A percentile compares a stretch with the other conserved stretches of the same genome.
phyloP scores from a whole-genome alignment of 2,888 invertebrate genomes.

The Rhimphoctona megacephalus region DNA sequence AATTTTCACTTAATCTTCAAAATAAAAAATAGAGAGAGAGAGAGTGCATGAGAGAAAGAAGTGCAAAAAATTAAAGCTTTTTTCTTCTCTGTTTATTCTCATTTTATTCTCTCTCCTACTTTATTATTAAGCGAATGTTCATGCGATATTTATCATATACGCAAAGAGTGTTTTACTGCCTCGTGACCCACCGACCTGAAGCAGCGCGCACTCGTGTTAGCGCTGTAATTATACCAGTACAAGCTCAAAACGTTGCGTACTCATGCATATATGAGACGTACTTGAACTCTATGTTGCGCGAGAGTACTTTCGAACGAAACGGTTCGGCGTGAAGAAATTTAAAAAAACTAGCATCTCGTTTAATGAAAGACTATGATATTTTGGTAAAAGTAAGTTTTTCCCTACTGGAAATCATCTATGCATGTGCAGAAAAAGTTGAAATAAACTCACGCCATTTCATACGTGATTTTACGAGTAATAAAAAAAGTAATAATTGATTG shows the following conservation, averaged over 20 bases:
- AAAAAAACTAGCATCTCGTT: conserved; percentile 27
- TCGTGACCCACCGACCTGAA: conserved; percentile 65
- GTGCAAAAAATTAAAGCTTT: conserved; percentile 29
- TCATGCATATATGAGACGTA: conserved; percentile 38
- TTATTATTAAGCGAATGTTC: conserved; percentile 13
- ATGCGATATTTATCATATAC: conserved; percentile 21
- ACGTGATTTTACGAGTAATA: not conserved
- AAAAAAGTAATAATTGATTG: not conserved
- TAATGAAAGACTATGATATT: not conserved
- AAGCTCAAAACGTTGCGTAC: conserved; percentile 30
- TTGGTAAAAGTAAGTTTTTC: not conserved
- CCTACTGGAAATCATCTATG: not conserved
- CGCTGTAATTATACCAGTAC: conserved; percentile 51
- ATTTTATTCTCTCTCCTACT: conserved; percentile 22
- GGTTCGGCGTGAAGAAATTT: conserved; percentile 10
- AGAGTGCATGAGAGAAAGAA: conserved; percentile 10
- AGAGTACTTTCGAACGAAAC: conserved; percentile 40
- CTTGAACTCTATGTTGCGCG: conserved; percentile 45
- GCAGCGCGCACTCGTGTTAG: conserved; percentile 41
- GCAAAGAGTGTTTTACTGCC: conserved; percentile 23
- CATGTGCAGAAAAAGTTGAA: conserved; percentile 1
- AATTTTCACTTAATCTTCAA: conserved; percentile 21
- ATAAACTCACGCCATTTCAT: not conserved
- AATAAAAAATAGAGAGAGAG: not conserved
- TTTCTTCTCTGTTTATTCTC: not conserved